Base-by-base conservation (phyloP, 2,113 vertebrate species). In the Pachypanchax playfairii region DNA sequence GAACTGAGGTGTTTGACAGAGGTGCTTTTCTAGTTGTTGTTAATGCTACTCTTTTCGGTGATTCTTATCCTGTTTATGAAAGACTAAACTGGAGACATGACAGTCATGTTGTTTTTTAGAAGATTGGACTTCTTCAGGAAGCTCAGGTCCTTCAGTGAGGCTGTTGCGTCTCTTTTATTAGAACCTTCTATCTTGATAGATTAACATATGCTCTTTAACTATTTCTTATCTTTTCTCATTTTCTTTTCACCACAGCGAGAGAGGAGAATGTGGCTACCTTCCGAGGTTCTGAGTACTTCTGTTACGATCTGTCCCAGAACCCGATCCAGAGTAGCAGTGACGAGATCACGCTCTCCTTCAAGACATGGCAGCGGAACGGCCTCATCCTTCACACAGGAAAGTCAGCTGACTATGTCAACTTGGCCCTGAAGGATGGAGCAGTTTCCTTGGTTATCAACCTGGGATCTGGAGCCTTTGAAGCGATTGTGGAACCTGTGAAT, bases 311-410 rank as follows among this genome's bases (percentile, higher is more conserved):
- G 56, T 98, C 97, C 0, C 96, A 98, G 85, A 98, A 98, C 84
- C 97, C 97, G 2, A 99, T 98, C 89, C 97, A 99, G 90, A 98
- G 96, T 92, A 98, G 97, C 93, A 98, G 96, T 0, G 97, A 99
- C 0, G 97, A 99, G 84, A 98, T 99, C 84, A 98, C 97, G 0
- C 91, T 98, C 1, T 98, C 95, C 85, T 98, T 98, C 91, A 98
- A 98, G 92, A 99, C 97, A 0, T 98, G 96, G 94, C 97, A 99
- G 26, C 94, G 96, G 41, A 98, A 99, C 0, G 97, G 97, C 73
- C 96, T 99, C 15, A 98, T 99, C 20, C 93, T 98, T 31, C 97
- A 99, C 91, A 99, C 97, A 0, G 96, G 97, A 85, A 99, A 99
- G 89, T 98, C 97, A 0, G 97, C 97, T 0, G 97, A 99, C 87